These are phyloP conservation scores for Arizona elegans DNA, from an alignment of 2,113 vertebrate genomes.

Conservation along the genomic window DNA sequence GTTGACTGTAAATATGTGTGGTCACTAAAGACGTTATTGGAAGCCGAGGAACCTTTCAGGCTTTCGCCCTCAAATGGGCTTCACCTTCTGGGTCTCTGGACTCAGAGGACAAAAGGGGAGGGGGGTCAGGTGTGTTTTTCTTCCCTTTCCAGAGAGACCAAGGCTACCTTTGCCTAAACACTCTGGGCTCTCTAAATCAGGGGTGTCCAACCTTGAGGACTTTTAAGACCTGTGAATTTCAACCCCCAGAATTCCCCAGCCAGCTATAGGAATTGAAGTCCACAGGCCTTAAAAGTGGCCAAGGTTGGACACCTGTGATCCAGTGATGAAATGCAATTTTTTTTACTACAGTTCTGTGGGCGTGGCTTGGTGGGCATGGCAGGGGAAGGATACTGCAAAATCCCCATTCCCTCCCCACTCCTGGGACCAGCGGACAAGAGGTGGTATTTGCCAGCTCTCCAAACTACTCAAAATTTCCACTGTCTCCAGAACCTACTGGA, in stretches of 20 bases:
- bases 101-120: not conserved
- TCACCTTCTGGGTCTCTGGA: not conserved
- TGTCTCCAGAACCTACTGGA: no score
- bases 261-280: not conserved
- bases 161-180: not conserved
- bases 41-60: rapidly evolving
- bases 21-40: not conserved
- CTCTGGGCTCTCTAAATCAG: not conserved
- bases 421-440: no score
- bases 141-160: not conserved
- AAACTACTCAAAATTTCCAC: no score
- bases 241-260: not conserved
- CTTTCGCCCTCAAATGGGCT: not conserved
- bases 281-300: not conserved
- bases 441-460: no score
- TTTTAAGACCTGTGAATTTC: not conserved
- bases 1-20: not conserved
- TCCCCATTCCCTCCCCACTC: no score
- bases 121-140: not conserved
- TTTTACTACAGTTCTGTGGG: no score
- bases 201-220: not conserved
- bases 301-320: not conserved
- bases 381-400: no score
- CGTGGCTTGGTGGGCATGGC: no score
- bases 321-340: no score